Base-by-base conservation (phyloP, 2,888 invertebrate genomes). In the Nasonovia ribisnigri region DNA sequence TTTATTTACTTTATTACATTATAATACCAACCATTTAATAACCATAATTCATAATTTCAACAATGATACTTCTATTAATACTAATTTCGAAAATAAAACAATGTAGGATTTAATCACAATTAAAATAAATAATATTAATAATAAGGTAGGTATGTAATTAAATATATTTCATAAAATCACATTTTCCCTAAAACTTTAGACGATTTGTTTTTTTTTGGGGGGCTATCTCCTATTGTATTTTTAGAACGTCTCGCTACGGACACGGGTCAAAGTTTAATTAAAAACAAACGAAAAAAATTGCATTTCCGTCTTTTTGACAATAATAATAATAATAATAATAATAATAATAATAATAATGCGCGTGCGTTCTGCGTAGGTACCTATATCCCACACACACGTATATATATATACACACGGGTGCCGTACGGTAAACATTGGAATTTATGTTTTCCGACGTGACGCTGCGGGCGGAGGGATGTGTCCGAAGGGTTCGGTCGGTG, bases 371-470 rank as follows among this genome's bases (percentile, higher is more conserved):
- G 67, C 13, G 16, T n/a, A 16, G 16, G 77, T 77, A 36, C 20
- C 77, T 20, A 67, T 67, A n/a, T 6, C n/a, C 1, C n/a, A n/a
- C n/a, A n/a, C n/a, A n/a, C n/a, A 29, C 29, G 13, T 36, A 36
- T 6, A 54, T 26, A 57, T 8, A 57, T 57, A 20, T 6, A 16
- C 36, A 36, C 36, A 57, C 6, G 24, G 20, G 20, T 36, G 16
- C 5, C 36, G 77, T 77, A 67, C n/a, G 90, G 60, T n/a, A 67
- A 46, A 90, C 46, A 46, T 46, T 13, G 90, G 36, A 2, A 67
- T 90, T 67, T 90, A 90, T 67, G 90, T 90, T 67, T 90, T 67
- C 67, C 67, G 60, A 43, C 29, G 43, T 57, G 43, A 57, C 29
- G 29, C 5, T 5, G n/a, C n/a, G 29, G 13, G 54, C 57, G 29